Percentiles rank a stretch among this genome's conserved stretches.
Conservation (phyloP, 2,113 vertebrate genomes). For the Echinops telfairi region DNA sequence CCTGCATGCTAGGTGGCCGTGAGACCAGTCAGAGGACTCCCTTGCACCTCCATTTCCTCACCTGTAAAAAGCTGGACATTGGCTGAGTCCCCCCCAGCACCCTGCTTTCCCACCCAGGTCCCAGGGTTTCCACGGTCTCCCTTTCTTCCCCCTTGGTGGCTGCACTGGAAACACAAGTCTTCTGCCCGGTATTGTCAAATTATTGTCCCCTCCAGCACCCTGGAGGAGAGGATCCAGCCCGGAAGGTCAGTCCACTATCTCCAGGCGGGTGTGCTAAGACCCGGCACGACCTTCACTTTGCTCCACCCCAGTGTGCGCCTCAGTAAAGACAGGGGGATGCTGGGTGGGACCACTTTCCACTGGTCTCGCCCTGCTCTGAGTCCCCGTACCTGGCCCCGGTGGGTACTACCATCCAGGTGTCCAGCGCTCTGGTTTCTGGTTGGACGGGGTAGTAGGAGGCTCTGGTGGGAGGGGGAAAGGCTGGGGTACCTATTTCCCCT, state of each 20-base stretch:
- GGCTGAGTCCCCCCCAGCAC: not conserved
- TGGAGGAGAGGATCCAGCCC: not conserved
- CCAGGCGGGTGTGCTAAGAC: not conserved
- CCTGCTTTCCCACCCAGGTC: not conserved
- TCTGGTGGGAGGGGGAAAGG: not conserved
- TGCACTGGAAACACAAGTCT: not conserved
- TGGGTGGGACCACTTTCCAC: not conserved
- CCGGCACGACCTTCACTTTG: not conserved
- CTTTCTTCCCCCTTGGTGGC: no score
- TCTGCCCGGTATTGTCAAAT: not conserved
- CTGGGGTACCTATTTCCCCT: no score
- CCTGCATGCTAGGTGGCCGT: not conserved
- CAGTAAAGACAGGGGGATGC: not conserved
- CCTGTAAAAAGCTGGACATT: not conserved
- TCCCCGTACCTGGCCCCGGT: rapidly evolving
- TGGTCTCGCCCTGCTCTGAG: not conserved
- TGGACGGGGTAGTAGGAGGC: not conserved
- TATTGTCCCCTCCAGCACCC: not conserved
- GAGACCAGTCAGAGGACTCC: not conserved
- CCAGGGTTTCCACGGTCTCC: no score
- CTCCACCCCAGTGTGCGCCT: not conserved
- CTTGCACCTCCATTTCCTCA: not conserved
- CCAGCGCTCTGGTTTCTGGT: not conserved
- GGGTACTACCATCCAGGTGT: rapidly evolving
- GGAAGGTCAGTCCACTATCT: not conserved